Base-by-base conservation (phyloP, 2,113 vertebrate genomes). In the Tenrec ecaudatus region DNA sequence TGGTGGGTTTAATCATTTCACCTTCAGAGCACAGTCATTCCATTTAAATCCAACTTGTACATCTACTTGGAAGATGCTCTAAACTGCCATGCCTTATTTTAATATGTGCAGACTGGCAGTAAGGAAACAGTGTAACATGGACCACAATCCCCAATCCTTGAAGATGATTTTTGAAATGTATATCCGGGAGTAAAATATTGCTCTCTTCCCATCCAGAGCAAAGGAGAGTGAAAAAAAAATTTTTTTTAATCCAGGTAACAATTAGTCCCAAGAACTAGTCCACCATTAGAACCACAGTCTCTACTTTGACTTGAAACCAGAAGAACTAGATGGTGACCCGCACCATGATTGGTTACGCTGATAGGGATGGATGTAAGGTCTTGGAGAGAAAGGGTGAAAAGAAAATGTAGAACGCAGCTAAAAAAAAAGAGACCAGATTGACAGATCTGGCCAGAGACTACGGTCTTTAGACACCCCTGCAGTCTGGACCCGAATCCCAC, bases 31-130 rank as follows among this genome's bases (percentile, higher is more conserved):
- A 77, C 22, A 62, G 43, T 8, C 75, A 88, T 82, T 83, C 31
- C 47, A 47, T 75, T 66, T 58, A 87, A 90, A 40, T 68, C 68
- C 11, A 85, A 92, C 47, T 66, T 97, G 83, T 88, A 68, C 11
- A 79, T 19, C 23, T 58, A 40, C 33, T 29, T 16, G 60, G 57
- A 64, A 11, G 73, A 53, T 25, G 78, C 75, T 53, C 47, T 71
- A 38, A 47, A 38, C 3, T 53, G 19, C 2, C 6, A 3, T 25
- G n/a, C 43, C 23, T 23, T 82, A 0, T 47, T 85, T 68, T 6
- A 53, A 11, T 17, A 8, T 17, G 17, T n/a, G 53, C 17, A 78
- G 19, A 77, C 23, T 20, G 7, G 57, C 38, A 75, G n/a, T 27
- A 84, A 53, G 25, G 77, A 40, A 53, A 38, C 25, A 20, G 7